Evolutionary conservation across 2,113 vertebrate genomes (phyloP).

Genomic region (Brachyistius frenatus): DNA sequence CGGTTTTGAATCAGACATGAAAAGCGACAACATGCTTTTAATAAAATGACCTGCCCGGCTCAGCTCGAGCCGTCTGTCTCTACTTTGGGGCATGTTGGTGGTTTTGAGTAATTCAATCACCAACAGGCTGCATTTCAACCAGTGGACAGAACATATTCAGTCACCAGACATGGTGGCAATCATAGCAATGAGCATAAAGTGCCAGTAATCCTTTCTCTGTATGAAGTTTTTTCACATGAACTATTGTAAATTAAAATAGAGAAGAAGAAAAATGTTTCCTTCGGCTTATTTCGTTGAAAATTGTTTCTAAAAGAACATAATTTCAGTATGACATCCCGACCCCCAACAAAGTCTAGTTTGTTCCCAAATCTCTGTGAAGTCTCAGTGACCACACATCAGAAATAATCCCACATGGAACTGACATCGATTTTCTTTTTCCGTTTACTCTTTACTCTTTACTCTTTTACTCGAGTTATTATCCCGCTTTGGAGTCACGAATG

Average conservation of each 20-base stretch:
- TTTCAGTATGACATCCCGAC: constrained; percentile 28
- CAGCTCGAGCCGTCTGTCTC: constrained; percentile 54
- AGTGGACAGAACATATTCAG: constrained; percentile 70
- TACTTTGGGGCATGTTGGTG: constrained; percentile 66
- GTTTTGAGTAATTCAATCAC: constrained; percentile 72
- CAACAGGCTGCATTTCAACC: constrained; percentile 65
- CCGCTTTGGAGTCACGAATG: constrained; percentile 14
- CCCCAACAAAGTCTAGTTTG: constrained; percentile 21
- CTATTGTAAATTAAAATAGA: constrained; percentile 13
- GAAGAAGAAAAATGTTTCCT: constrained; percentile 19
- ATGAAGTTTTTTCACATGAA: constrained; percentile 10
- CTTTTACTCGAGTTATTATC: constrained; percentile 25
- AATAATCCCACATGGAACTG: constrained; percentile 45
- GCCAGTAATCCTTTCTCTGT: constrained; percentile 23
- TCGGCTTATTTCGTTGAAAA: constrained; percentile 8
- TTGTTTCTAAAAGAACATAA: constrained; percentile 10
- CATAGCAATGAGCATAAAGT: constrained; percentile 29
- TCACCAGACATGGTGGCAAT: constrained; percentile 61
- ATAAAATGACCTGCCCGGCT: constrained; percentile 66
- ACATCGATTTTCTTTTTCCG: constrained; percentile 28
- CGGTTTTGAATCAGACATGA: constrained; percentile 43
- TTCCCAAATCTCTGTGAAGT: constrained; percentile 18
- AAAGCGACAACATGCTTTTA: constrained; percentile 64
- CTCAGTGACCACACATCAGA: constrained; percentile 59
- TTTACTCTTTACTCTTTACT: constrained; percentile 14